Conservation (phyloP, 2,888 invertebrate genomes). For the Neelides folsomi region DNA sequence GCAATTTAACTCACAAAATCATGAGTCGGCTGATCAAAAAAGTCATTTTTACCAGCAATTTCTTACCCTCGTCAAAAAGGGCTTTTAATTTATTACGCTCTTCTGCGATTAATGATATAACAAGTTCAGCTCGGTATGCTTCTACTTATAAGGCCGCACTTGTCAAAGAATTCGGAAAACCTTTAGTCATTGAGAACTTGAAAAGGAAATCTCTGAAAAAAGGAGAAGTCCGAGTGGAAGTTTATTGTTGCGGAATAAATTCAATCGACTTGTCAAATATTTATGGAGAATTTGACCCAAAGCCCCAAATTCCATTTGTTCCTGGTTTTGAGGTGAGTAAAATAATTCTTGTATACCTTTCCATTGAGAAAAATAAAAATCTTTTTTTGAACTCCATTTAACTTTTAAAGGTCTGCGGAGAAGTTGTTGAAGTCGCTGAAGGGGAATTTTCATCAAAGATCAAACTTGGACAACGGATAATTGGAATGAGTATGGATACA, state of each 20-base stretch:
- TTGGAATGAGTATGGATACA: conserved; percentile 45
- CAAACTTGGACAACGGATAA: conserved; percentile 48
- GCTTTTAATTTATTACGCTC: no score
- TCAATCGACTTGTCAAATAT: conserved; percentile 47
- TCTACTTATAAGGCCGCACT: conserved; percentile 41
- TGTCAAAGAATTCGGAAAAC: conserved; percentile 41
- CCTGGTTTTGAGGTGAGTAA: conserved; percentile 48
- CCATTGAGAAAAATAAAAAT: no score
- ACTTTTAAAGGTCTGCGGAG: conserved; percentile 42
- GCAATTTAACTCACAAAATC: no score
- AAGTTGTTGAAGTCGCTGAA: conserved; percentile 45
- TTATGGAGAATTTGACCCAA: conserved; percentile 41
- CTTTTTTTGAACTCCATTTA: no score
- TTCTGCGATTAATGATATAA: no score
- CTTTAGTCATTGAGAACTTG: conserved; percentile 42
- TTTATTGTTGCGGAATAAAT: conserved; percentile 53
- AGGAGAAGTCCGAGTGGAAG: conserved; percentile 48
- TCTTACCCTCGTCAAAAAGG: no score
- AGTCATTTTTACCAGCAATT: no score
- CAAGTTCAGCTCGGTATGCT: conserved; percentile 2
- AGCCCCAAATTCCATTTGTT: conserved; percentile 44
- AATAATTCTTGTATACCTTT: no score
- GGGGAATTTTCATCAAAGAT: conserved; percentile 38
- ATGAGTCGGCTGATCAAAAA: no score
- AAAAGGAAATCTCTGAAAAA: conserved; percentile 39